Percentiles rank a stretch among this genome's conserved stretches.
These are phyloP conservation scores for Eucera pruinosa DNA, from an alignment of 2,888 invertebrate genomes.

Conservation along the genomic window DNA sequence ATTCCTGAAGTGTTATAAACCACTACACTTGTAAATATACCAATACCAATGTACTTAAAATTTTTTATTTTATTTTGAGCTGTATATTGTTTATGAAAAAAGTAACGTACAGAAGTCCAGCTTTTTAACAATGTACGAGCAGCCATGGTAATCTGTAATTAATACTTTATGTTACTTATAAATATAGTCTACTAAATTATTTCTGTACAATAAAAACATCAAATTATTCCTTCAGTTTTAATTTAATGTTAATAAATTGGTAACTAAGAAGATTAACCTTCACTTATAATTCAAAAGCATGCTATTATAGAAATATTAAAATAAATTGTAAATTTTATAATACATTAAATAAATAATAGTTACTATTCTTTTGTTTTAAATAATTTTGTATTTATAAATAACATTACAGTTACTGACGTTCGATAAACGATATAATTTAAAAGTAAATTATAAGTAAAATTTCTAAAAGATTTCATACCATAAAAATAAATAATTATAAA, in stretches of 20 bases:
- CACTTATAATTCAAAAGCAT: background rate
- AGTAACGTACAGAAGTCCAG: conserved; percentile 52
- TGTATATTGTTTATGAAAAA: conserved; percentile 24
- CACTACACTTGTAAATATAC: conserved; percentile 72
- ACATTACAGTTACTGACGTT: background rate
- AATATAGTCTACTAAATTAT: conserved; percentile 5
- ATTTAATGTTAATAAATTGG: background rate
- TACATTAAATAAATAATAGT: background rate
- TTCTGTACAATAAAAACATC: no score
- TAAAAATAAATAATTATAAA: background rate
- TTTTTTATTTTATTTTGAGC: conserved; percentile 40
- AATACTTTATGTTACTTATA: conserved; percentile 4
- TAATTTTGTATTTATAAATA: background rate
- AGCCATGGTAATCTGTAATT: conserved; percentile 62
- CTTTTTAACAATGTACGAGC: conserved; percentile 55
- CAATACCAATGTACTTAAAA: conserved; percentile 64
- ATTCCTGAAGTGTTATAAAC: conserved; percentile 81
- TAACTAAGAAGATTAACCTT: conserved; percentile 3
- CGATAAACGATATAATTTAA: background rate
- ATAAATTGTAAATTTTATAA: background rate
- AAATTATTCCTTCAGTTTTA: background rate
- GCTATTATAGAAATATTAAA: background rate
- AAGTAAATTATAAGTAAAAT: background rate
- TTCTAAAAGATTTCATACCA: background rate
- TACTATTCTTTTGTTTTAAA: conserved; percentile 11